Conservation (phyloP, 2,797 vertebrate species). For the Melanogrammus aeglefinus region DNA sequence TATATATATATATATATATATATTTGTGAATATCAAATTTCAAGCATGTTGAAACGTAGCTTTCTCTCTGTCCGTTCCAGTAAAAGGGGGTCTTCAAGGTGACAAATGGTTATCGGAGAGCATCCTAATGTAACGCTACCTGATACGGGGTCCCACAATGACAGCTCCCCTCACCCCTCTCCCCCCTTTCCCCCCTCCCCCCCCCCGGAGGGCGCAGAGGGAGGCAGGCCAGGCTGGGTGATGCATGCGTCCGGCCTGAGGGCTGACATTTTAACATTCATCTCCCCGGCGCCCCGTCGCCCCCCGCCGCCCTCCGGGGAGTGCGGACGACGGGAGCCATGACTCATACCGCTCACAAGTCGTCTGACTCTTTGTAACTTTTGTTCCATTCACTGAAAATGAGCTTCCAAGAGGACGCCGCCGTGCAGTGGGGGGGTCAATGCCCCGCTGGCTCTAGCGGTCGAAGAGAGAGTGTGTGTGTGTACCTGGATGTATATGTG, state of each 20-base stretch:
- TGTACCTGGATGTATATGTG: too few species aligned
- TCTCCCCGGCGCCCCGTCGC: constrained; percentile 39
- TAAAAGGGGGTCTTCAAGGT: constrained; percentile 36
- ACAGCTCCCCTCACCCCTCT: constrained; percentile 45
- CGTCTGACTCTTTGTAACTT: constrained; percentile 35
- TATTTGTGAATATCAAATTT: background rate
- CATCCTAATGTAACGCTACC: constrained; percentile 43
- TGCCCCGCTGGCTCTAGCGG: background rate
- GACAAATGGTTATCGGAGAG: constrained; percentile 46
- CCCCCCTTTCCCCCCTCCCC: constrained; percentile 9
- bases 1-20: background rate
- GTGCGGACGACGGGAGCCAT: constrained; percentile 41
- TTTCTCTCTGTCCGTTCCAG: background rate
- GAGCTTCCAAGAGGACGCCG: background rate
- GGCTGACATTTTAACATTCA: constrained; percentile 64
- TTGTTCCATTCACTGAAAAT: constrained; percentile 31
- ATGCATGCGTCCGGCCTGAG: constrained; percentile 46
- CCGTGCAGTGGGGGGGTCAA: background rate
- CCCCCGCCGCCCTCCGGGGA: constrained; percentile 23
- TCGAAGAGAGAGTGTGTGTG: background rate
- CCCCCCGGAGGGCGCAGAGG: constrained; percentile 14
- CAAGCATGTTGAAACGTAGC: constrained; percentile 12
- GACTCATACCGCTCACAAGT: constrained; percentile 44
- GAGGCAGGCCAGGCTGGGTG: constrained; percentile 31
- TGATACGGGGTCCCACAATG: constrained; percentile 50